These are phyloP conservation scores for Leptodactylus fallax DNA, from an alignment of 2,797 vertebrate genomes.

Conservation along the genomic window DNA sequence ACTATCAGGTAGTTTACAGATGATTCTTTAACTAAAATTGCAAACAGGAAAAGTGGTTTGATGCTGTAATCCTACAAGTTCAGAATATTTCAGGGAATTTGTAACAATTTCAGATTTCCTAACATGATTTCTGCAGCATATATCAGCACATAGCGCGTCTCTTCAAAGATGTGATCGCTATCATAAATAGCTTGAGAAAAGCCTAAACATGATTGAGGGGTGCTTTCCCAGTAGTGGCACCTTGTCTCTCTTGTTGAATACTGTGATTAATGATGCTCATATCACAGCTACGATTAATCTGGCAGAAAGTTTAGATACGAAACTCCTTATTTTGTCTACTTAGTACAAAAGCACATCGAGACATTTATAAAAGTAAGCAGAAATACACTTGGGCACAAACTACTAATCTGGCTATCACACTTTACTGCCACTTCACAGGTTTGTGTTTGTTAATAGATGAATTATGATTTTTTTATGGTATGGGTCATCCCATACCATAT, in stretches of 20 bases:
- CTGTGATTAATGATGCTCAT: slow-evolving; percentile 45
- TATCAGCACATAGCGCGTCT: background rate
- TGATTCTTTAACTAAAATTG: slow-evolving; percentile 40
- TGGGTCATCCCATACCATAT: background rate
- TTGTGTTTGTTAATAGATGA: background rate
- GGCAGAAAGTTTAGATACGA: slow-evolving; percentile 31
- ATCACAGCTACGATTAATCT: slow-evolving; percentile 30
- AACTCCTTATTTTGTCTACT: slow-evolving; percentile 26
- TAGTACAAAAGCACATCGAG: slow-evolving; percentile 19
- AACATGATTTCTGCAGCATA: slow-evolving; percentile 34
- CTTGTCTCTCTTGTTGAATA: slow-evolving; percentile 42
- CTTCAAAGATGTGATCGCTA: slow-evolving; percentile 22
- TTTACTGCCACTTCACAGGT: background rate
- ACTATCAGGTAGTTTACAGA: slow-evolving; percentile 44
- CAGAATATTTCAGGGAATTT: background rate
- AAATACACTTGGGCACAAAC: background rate
- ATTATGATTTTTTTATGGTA: too few species aligned
- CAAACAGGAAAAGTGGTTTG: slow-evolving; percentile 19
- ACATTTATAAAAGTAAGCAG: background rate
- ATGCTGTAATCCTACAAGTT: slow-evolving; percentile 24
- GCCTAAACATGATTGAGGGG: slow-evolving; percentile 51
- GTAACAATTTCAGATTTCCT: background rate
- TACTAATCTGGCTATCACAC: background rate
- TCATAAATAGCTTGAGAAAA: slow-evolving; percentile 43
- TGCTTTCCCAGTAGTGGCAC: slow-evolving; percentile 27